Percentiles rank a stretch among this genome's conserved stretches.
phyloP scores from a whole-genome alignment of 2,113 vertebrate species.

The Maccullochella peelii region DNA sequence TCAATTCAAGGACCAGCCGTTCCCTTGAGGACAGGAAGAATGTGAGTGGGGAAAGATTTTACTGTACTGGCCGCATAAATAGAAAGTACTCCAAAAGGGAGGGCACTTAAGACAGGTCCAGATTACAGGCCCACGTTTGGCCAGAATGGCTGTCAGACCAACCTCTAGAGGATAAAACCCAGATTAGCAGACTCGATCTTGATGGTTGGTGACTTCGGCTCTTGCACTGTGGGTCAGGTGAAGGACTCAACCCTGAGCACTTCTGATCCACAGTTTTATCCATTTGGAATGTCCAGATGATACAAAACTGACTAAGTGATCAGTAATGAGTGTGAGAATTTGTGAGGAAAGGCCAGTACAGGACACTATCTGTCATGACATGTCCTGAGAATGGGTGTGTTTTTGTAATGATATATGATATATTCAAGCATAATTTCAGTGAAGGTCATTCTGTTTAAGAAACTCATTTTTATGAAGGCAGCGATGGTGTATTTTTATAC shows the following conservation, averaged over 20 bases:
- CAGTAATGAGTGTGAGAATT: neutral
- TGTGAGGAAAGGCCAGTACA: neutral
- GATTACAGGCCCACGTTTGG: neutral
- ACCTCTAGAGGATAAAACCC: neutral
- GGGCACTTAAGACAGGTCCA: constrained; percentile 9
- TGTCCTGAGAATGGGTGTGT: neutral
- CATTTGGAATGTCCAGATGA: neutral
- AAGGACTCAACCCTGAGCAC: neutral
- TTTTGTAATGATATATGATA: constrained; percentile 8
- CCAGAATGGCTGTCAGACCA: neutral
- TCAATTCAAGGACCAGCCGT: constrained; percentile 11
- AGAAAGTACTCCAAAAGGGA: constrained; percentile 13
- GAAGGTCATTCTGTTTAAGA: constrained; percentile 29
- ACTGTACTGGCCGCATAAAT: constrained; percentile 24
- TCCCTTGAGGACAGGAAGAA: constrained; percentile 28
- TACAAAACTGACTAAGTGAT: neutral
- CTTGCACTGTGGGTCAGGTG: neutral
- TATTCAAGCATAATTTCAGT: constrained; percentile 30
- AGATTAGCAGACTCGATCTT: neutral
- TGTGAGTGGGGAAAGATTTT: constrained; percentile 14
- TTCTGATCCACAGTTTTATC: neutral
- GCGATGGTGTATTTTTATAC: constrained; percentile 6
- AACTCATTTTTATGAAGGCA: constrained; percentile 32
- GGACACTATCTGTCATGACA: neutral
- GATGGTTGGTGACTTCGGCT: neutral